A percentile compares a stretch with the other conserved stretches of the same genome.
Evolutionary conservation across 2,888 invertebrate species (phyloP).

Genomic region (Pristionchus japonicus): DNA sequence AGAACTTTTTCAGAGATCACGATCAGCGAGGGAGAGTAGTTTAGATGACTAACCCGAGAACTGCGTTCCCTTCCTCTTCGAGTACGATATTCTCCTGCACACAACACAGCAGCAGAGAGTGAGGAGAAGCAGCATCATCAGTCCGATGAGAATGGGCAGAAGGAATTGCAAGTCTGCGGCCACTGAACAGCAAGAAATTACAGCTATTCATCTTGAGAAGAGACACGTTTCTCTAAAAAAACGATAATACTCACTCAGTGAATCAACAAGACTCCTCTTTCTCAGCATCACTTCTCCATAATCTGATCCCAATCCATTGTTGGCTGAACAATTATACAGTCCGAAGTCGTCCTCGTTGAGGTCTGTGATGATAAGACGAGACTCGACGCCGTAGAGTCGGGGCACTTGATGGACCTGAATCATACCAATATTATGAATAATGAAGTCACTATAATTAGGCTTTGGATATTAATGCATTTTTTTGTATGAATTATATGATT

Average conservation of each 20-base stretch:
- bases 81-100: conserved; percentile 51
- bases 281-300: conserved; percentile 51
- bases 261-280: conserved; percentile 55
- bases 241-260: conserved; percentile 52
- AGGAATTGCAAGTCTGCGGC: not conserved
- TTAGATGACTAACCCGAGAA: conserved; percentile 53
- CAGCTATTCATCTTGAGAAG: not conserved
- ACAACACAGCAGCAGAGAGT: conserved; percentile 54
- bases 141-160: conserved; percentile 50
- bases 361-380: conserved; percentile 66
- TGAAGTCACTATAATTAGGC: too few relatives aligned
- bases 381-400: conserved; percentile 68
- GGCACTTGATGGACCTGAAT: conserved; percentile 66
- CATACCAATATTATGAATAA: not conserved
- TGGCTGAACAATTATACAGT: conserved; percentile 74
- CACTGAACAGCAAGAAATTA: conserved; percentile 27
- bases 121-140: conserved; percentile 53
- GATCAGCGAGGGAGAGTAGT: too few relatives aligned
- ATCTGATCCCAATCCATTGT: conserved; percentile 69
- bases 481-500: too few relatives aligned
- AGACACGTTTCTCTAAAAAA: too few relatives aligned
- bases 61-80: conserved; percentile 54
- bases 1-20: not conserved
- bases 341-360: conserved; percentile 70
- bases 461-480: too few relatives aligned